Conservation (phyloP, 1,140 invertebrate species). For the Hylaeus anthracinus region DNA sequence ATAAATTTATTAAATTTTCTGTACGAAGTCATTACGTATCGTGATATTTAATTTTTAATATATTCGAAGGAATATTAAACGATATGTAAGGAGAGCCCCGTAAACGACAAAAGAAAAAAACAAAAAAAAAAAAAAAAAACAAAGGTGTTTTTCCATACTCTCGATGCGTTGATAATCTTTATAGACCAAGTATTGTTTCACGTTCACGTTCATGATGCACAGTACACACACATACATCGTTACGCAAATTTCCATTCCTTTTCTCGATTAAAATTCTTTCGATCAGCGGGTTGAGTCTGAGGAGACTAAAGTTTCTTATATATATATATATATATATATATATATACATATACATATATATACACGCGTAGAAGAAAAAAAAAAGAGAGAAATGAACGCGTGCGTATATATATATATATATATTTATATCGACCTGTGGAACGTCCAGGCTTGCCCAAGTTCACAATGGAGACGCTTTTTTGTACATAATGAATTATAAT, state of each 20-base stretch:
- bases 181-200: background rate
- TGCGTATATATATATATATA: background rate
- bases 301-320: background rate
- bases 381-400: too few species aligned
- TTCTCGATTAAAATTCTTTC: slow-evolving; percentile 2
- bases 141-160: slow-evolving; percentile 2
- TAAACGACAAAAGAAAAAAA: background rate
- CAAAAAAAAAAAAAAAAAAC: too few species aligned
- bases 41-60: slow-evolving; percentile 36
- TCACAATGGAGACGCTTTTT: slow-evolving; percentile 73
- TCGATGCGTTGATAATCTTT: background rate
- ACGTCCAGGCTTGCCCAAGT: slow-evolving; percentile 59
- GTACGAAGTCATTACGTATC: slow-evolving; percentile 5
- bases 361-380: too few species aligned
- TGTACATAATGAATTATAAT: slow-evolving; percentile 76
- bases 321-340: background rate
- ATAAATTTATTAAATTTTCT: slow-evolving; percentile 16
- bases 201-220: background rate
- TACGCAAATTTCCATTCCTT: background rate
- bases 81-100: background rate
- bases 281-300: background rate
- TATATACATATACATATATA: too few species aligned
- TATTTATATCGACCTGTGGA: slow-evolving; percentile 55
- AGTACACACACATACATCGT: slow-evolving; percentile 6
- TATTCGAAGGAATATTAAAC: background rate